Conservation (phyloP, 2,797 vertebrate genomes). For the Halcyon leucocephala region DNA sequence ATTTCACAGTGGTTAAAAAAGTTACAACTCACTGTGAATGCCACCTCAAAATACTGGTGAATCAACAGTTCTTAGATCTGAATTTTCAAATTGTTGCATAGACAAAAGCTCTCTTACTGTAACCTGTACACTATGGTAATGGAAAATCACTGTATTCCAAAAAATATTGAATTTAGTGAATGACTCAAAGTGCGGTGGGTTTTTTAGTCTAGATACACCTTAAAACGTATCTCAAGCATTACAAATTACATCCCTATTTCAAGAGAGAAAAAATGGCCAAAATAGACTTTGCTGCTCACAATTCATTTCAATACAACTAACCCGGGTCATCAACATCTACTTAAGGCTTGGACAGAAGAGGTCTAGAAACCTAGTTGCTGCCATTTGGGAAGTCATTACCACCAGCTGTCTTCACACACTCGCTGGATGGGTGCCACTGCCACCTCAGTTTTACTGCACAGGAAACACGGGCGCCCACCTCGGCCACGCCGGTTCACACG, state of each 20-base stretch:
- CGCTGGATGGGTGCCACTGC: background rate
- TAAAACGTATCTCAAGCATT: background rate
- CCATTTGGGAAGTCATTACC: background rate
- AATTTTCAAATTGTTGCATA: background rate
- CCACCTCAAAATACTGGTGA: background rate
- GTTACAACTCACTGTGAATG: background rate
- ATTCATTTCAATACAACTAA: background rate
- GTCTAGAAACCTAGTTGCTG: background rate
- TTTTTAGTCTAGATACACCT: background rate
- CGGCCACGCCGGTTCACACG: background rate
- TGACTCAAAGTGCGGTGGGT: rapidly evolving
- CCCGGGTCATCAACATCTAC: background rate
- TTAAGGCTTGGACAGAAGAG: background rate
- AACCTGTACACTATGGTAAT: background rate
- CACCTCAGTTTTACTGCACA: background rate
- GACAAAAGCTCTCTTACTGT: background rate
- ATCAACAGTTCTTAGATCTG: background rate
- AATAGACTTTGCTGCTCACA: background rate
- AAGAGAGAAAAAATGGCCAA: background rate
- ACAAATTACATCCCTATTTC: background rate
- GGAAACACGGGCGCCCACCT: background rate
- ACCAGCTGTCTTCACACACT: background rate
- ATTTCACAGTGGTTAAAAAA: background rate
- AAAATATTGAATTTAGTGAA: background rate
- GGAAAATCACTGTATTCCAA: background rate